These are phyloP conservation scores for Penaeus vannamei DNA, from an alignment of 1,140 invertebrate genomes.

Conservation along the genomic window DNA sequence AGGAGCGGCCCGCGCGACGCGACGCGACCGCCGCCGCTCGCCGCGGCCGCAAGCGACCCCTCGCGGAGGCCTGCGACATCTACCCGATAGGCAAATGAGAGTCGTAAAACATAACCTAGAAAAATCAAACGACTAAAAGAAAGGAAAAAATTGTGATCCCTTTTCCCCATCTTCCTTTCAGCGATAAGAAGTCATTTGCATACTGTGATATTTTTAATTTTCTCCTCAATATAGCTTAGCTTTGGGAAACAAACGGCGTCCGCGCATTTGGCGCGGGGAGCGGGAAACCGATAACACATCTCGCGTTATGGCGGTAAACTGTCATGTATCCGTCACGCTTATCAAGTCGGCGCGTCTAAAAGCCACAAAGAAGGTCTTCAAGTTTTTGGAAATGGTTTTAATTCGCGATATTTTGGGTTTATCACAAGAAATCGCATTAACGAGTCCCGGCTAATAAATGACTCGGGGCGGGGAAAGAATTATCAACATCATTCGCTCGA, in stretches of 20 bases:
- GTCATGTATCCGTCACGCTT: slow-evolving; percentile 37
- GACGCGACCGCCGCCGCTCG: no score
- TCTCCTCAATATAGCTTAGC: slow-evolving; percentile 14
- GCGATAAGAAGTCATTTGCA: slow-evolving; percentile 41
- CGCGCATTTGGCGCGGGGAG: no score
- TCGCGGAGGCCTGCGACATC: no score
- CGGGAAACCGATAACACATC: no score
- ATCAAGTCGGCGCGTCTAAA: slow-evolving; percentile 34
- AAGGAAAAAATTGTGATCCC: not conserved
- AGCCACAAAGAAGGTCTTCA: not conserved
- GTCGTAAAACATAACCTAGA: no score
- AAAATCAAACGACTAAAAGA: not conserved
- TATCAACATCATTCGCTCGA: slow-evolving; percentile 24
- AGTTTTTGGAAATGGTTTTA: slow-evolving; percentile 21
- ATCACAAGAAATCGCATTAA: slow-evolving; percentile 48
- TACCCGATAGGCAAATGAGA: no score
- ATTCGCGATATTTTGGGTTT: slow-evolving; percentile 57
- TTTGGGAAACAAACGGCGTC: no score
- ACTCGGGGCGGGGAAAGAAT: slow-evolving; percentile 26
- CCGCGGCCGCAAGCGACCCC: no score
- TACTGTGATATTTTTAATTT: slow-evolving; percentile 45
- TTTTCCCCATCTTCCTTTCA: not conserved
- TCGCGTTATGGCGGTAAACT: not conserved
- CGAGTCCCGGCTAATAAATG: slow-evolving; percentile 31
- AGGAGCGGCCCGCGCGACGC: no score